Conservation (phyloP, 1,140 invertebrate genomes). For the Pachypeltis micranthus region DNA sequence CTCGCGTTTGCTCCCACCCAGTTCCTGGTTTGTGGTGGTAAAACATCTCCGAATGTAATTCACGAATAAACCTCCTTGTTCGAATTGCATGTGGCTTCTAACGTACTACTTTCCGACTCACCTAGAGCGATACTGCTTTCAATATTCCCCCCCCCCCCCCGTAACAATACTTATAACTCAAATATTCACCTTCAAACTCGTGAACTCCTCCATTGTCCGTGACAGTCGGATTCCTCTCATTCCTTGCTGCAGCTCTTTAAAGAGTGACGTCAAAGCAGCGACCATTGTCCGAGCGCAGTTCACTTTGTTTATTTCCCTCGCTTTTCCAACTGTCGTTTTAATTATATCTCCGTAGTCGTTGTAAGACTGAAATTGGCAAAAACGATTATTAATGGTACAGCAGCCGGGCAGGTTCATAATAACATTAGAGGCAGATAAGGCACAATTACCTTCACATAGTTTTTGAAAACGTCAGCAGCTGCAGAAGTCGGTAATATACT, state of each 20-base stretch:
- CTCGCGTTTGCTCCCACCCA: too few species aligned
- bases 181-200: slow-evolving; percentile 78
- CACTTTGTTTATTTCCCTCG: slow-evolving; percentile 93
- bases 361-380: slow-evolving; percentile 72
- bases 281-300: slow-evolving; percentile 92
- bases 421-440: too few species aligned
- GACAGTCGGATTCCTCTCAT: slow-evolving; percentile 45
- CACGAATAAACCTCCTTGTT: too few species aligned
- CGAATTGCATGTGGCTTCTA: too few species aligned
- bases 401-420: too few species aligned
- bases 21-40: too few species aligned
- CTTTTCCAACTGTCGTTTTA: slow-evolving; percentile 90
- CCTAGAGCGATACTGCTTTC: too few species aligned
- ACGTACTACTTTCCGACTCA: too few species aligned
- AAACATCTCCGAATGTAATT: too few species aligned
- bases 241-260: slow-evolving; percentile 54
- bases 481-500: slow-evolving; percentile 87
- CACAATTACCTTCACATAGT: slow-evolving; percentile 76
- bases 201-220: slow-evolving; percentile 64
- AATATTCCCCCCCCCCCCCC: too few species aligned
- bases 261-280: slow-evolving; percentile 76
- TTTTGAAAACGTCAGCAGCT: slow-evolving; percentile 90
- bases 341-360: slow-evolving; percentile 99
- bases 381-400: background rate
- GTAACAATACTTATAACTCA: too few species aligned